These are phyloP conservation scores for Psix sp. DNA, from an alignment of 1,140 invertebrate species.

Conservation along the genomic window DNA sequence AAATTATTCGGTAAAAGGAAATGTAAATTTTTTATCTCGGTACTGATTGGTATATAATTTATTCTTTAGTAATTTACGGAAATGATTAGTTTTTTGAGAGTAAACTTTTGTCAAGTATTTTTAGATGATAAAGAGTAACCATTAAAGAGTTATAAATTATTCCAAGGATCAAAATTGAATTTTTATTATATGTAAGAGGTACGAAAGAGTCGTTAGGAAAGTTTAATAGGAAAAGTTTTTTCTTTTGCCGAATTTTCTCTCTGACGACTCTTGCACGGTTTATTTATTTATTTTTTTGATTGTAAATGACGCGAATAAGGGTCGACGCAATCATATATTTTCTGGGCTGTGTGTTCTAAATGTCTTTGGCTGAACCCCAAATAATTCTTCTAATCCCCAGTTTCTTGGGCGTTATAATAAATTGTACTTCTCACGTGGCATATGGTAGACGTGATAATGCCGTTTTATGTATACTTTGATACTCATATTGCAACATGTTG, in stretches of 20 bases:
- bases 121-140: no score
- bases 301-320: conserved; percentile 23
- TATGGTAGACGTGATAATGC: conserved; percentile 73
- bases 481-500: conserved; percentile 71
- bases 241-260: conserved; percentile 12
- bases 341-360: conserved; percentile 42
- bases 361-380: conserved; percentile 36
- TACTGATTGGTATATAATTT: no score
- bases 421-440: conserved; percentile 61
- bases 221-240: conserved; percentile 49
- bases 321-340: conserved; percentile 43
- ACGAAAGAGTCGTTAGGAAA: conserved; percentile 38
- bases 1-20: no score
- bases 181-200: no score
- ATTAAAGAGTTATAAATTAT: no score
- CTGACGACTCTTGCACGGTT: conserved; percentile 28
- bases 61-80: no score
- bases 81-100: no score
- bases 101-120: no score
- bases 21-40: no score
- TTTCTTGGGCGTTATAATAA: conserved; percentile 61
- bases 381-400: conserved; percentile 34
- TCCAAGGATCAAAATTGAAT: no score
- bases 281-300: conserved; percentile 20
- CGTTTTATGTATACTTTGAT: conserved; percentile 70